Base-by-base conservation (phyloP, 1,140 invertebrate genomes). In the Drosophila bocki region DNA sequence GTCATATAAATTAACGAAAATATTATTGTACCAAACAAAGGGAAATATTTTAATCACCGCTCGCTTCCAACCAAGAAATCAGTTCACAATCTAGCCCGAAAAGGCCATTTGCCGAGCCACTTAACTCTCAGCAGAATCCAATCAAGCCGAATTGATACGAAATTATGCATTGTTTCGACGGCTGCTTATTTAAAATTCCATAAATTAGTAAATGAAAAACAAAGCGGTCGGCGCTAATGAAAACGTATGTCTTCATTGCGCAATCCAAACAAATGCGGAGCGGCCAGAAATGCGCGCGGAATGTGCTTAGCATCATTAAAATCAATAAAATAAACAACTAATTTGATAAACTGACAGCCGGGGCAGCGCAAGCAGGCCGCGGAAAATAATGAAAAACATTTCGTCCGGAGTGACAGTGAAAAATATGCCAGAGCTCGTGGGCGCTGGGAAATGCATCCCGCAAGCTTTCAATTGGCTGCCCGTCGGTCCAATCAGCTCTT, bases 221-320 rank as follows among this genome's bases (percentile, higher is more conserved):
- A 82, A 67, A 63, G 45, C 39, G 50, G 45, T 41, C n/a, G 53
- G 47, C 44, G 68, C 78, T 87, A 88, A 87, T 87, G 85, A 90
- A 90, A 88, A 80, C 77, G 82, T 69, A 88, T 83, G 80, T 90
- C 80, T 87, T 87, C 68, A 88, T 87, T 75, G 67, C 64, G 77
- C 58, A 80, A 83, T 64, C 70, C 62, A 86, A 79, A 72, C 75
- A 63, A 82, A 39, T 29, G 35, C 53, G 19, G 19, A 68, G 63
- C 65, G 33, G 39, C 50, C 5, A 61, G 45, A 44, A 76, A 82
- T 79, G 67, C 51, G 56, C 75, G 12, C 44, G 59, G 82, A 88
- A 90, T 78, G 85, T 88, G 84, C 77, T 82, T 90, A 90, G 80
- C 78, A 87, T 88, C 80, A 80, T 87, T 83, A 87, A 88, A 87